phyloP scores from a whole-genome alignment of 2,888 invertebrate species.

The Biston stratarius region DNA sequence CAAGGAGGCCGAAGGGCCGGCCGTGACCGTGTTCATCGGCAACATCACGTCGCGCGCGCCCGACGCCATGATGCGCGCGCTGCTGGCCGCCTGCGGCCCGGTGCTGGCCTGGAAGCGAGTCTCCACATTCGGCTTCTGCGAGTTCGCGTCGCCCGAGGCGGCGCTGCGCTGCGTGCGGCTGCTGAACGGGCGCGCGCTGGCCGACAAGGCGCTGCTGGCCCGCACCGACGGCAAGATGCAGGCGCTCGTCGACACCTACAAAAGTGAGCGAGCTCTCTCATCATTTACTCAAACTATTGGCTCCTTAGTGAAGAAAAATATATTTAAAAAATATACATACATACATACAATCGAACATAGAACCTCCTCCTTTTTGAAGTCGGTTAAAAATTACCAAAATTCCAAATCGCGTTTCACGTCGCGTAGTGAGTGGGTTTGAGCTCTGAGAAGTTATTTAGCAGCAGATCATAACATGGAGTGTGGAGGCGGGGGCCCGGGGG shows the following conservation, averaged over 20 bases:
- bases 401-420: too few relatives aligned
- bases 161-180: slow-evolving; percentile 97
- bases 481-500: too few relatives aligned
- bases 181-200: slow-evolving; percentile 96
- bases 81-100: slow-evolving; percentile 96
- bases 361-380: too few relatives aligned
- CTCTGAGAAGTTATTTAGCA: too few relatives aligned
- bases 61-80: slow-evolving; percentile 96
- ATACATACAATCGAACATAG: too few relatives aligned
- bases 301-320: too few relatives aligned
- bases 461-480: too few relatives aligned
- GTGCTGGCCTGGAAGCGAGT: slow-evolving; percentile 99
- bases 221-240: slow-evolving; percentile 99
- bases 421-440: too few relatives aligned
- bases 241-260: slow-evolving; percentile 96
- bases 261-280: too few relatives aligned
- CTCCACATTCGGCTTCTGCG: slow-evolving; percentile 99
- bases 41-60: slow-evolving; percentile 95
- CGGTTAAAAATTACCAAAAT: too few relatives aligned
- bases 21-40: slow-evolving; percentile 97
- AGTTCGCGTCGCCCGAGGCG: slow-evolving; percentile 96
- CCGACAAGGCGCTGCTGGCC: slow-evolving; percentile 97
- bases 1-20: slow-evolving; percentile 90
- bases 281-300: too few relatives aligned
- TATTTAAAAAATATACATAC: too few relatives aligned